These are phyloP conservation scores for Linnaemya tessellans DNA, from an alignment of 2,888 invertebrate genomes.

Conservation along the genomic window DNA sequence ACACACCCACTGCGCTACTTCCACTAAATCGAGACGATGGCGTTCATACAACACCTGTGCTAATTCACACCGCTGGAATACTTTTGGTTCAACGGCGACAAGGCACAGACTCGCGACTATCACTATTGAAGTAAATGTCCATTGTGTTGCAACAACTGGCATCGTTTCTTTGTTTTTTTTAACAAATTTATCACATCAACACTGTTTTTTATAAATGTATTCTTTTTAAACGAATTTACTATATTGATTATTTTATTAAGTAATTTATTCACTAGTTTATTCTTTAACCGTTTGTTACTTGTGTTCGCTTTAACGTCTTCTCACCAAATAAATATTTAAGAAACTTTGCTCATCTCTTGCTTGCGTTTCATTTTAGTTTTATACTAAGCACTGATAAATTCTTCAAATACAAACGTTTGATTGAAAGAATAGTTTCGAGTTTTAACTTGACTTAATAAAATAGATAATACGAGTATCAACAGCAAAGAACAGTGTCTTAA, in stretches of 20 bases:
- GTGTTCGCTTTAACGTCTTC: constrained; percentile 70
- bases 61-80: constrained; percentile 89
- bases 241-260: neutral
- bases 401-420: constrained; percentile 27
- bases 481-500: constrained; percentile 49
- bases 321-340: constrained; percentile 71
- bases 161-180: constrained; percentile 29
- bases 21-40: constrained; percentile 85
- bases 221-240: constrained; percentile 30
- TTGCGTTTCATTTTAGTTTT: constrained; percentile 70
- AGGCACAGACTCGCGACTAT: constrained; percentile 1
- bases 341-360: constrained; percentile 63
- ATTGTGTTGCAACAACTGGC: too few relatives aligned
- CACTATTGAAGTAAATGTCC: constrained; percentile 20
- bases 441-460: constrained; percentile 24
- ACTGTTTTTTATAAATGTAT: neutral
- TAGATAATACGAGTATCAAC: neutral
- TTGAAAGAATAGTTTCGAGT: constrained; percentile 18
- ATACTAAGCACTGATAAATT: constrained; percentile 25
- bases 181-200: constrained; percentile 39
- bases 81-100: constrained; percentile 78
- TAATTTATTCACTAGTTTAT: neutral
- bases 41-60: constrained; percentile 85
- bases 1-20: constrained; percentile 87
- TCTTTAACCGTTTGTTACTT: constrained; percentile 44